Base-by-base conservation (phyloP, 2,888 invertebrate genomes). In the Cotesia congregata region DNA sequence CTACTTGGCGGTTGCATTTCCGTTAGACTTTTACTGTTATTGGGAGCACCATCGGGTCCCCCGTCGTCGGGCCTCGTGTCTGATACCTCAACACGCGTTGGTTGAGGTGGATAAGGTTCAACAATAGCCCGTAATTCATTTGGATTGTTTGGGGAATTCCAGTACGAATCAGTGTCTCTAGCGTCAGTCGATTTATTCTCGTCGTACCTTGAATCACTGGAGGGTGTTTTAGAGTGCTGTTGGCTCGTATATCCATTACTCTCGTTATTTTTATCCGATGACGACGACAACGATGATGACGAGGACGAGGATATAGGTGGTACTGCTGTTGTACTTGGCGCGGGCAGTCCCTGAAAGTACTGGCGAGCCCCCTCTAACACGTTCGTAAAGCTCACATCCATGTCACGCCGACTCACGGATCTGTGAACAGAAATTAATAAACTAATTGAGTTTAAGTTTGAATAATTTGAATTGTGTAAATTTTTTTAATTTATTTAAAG, bases 291-390 rank as follows among this genome's bases (percentile, higher is more conserved):
- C 50, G 50, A 50, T 50, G 50, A 50, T 12, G 50, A 50, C 50
- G 30, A 30, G 30, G 50, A 50, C 12, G 50, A 50, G 12, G 50
- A 50, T 50, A 12, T 4, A 90, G 86, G 91, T 91, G 50, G 50
- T 50, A 50, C 50, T 50, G 50, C 12, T 50, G 12, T 7, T 50
- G 50, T 50, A 86, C 92, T 92, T 77, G 91, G 91, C 84, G 91
- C 90, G 82, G 95, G 95, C 89, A 95, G 91, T 88, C 95, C 95
- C 92, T 95, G 94, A 90, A 95, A 95, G 91, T 94, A 95, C 92
- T 94, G 94, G 89, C 95, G 94, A 89, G 94, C 94, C 90, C 94
- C 94, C 93, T 95, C 94, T 93, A 95, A 91, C 91, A 94, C 94
- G 93, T 94, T 95, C 91, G 93, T 94, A 91, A 91, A 92, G 91